These are phyloP conservation scores for Idaea dimidiata DNA, from an alignment of 2,888 invertebrate species.

Conservation along the genomic window DNA sequence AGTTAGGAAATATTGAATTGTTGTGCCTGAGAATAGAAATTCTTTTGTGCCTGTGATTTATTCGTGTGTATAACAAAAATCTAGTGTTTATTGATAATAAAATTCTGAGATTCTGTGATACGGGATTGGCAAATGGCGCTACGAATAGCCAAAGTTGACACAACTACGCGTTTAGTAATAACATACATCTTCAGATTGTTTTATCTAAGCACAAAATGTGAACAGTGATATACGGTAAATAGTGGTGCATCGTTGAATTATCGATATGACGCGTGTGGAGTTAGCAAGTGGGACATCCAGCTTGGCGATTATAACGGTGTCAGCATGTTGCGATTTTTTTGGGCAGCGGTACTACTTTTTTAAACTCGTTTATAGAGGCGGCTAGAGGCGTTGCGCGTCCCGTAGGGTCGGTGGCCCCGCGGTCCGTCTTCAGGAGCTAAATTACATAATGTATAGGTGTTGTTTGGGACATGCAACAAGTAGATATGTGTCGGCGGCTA, in stretches of 20 bases:
- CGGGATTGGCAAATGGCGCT: slow-evolving; percentile 80
- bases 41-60: slow-evolving; percentile 67
- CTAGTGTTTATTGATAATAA: slow-evolving; percentile 68
- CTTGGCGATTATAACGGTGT: slow-evolving; percentile 82
- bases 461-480: slow-evolving; percentile 79
- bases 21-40: slow-evolving; percentile 58
- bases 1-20: slow-evolving; percentile 81
- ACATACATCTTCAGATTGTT: slow-evolving; percentile 63
- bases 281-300: slow-evolving; percentile 80
- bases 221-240: slow-evolving; percentile 67
- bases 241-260: slow-evolving; percentile 72
- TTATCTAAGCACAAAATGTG: slow-evolving; percentile 68
- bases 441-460: slow-evolving; percentile 80
- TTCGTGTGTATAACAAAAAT: slow-evolving; percentile 62
- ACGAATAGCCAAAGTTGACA: slow-evolving; percentile 80
- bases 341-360: slow-evolving; percentile 81
- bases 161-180: slow-evolving; percentile 80
- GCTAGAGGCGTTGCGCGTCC: slow-evolving; percentile 80
- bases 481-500: slow-evolving; percentile 79
- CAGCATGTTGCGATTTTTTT: slow-evolving; percentile 82
- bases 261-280: slow-evolving; percentile 66
- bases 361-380: slow-evolving; percentile 81
- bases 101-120: slow-evolving; percentile 73
- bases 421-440: slow-evolving; percentile 75
- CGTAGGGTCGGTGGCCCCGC: slow-evolving; percentile 79